Base-by-base conservation (phyloP, 2,113 vertebrate genomes). In the Genyomyrus donnyi region DNA sequence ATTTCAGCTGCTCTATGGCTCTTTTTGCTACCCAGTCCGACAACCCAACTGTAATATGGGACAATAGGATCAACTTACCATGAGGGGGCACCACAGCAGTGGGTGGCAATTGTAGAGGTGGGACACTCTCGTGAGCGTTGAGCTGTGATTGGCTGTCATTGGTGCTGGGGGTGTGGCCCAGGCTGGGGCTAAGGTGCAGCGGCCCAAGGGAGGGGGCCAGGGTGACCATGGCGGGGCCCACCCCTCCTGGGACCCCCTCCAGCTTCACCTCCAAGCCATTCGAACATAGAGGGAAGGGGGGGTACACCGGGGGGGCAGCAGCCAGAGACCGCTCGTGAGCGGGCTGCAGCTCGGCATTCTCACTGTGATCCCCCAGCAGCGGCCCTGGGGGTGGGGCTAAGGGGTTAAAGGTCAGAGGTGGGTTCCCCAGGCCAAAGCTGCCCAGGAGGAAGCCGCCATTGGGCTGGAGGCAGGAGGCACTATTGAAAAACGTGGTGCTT, bases 371-470 rank as follows among this genome's bases (percentile, higher is more conserved):
- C 56, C 95, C 95, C 21, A 97, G 95, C 0, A 98, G 96, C 92
- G 96, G 96, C 86, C 95, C 91, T 92, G 97, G 2, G 92, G 96
- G 94, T 2, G 97, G 92, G 96, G 98, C 96, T 89, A 97, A 96
- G 0, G 97, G 95, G 92, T 96, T 98, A 93, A 98, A 94, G 35
- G 97, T 95, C 92, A 98, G 93, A 0, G 97, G 96, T 91, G 98
- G 98, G 0, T 97, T 95, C 89, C 97, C 98, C 94, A 98, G 92
- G 45, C 96, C 97, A 91, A 99, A 95, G 94, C 98, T 98, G 31
- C 98, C 99, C 92, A 99, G 97, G 89, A 99, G 97, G 93, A 98
- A 97, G 92, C 97, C 97, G 4, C 96, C 96, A 91, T 97, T 97
- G 92, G 97, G 96, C 94, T 99, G 98, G 93, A 98, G 96, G 94